Conservation (phyloP, 2,888 invertebrate genomes). For the Bursaphelenchus okinawaensis region DNA sequence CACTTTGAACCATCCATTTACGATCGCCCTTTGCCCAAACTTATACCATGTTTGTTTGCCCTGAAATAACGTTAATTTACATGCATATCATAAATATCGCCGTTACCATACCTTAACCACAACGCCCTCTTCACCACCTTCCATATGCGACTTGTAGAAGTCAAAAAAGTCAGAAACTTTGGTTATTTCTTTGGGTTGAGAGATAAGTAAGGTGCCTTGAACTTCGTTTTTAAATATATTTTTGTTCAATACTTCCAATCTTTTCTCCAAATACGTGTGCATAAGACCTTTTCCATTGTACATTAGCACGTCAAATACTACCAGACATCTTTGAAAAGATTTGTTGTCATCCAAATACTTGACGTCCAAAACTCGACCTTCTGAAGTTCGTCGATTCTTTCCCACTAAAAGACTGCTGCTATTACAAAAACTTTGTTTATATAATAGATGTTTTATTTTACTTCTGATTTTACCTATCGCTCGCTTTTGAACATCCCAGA, state of each 20-base stretch:
- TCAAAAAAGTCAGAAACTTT: constrained; percentile 31
- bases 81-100: too few relatives aligned
- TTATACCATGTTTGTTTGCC: constrained; percentile 23
- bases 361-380: constrained; percentile 31
- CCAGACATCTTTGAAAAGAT: constrained; percentile 29
- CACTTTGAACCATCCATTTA: constrained; percentile 52
- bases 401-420: constrained; percentile 22
- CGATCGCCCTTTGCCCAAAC: constrained; percentile 29
- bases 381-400: constrained; percentile 29
- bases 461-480: neutral
- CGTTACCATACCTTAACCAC: constrained; percentile 43
- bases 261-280: constrained; percentile 34
- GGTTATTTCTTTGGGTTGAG: neutral
- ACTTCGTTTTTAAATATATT: constrained; percentile 20
- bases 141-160: constrained; percentile 46
- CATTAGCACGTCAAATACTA: constrained; percentile 50
- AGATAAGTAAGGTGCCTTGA: constrained; percentile 12
- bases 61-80: constrained; percentile 11
- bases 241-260: constrained; percentile 22
- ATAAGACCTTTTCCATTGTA: constrained; percentile 40
- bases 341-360: constrained; percentile 34
- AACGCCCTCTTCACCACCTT: constrained; percentile 49
- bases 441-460: too few relatives aligned
- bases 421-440: too few relatives aligned
- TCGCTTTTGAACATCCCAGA: constrained; percentile 28